Percentiles rank a stretch among this genome's conserved stretches.
Conservation (phyloP, 2,113 vertebrate species). For the Saguinus midas region DNA sequence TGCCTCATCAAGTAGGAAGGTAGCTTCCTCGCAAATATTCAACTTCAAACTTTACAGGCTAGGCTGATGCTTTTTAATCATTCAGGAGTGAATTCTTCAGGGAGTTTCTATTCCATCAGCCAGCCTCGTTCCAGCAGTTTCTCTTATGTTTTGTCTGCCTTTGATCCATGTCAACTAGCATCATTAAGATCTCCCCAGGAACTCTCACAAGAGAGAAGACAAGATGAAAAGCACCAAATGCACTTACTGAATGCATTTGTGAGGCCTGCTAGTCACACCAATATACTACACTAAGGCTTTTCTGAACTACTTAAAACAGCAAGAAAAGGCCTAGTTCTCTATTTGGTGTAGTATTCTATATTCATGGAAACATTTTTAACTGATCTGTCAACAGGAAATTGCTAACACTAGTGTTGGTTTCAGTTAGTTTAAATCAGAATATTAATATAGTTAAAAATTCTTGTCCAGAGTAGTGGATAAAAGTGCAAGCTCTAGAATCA, state of each 20-base stretch:
- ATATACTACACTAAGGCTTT: slow-evolving; percentile 35
- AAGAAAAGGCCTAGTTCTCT: background rate
- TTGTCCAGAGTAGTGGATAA: background rate
- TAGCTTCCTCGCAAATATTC: background rate
- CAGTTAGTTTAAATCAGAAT: slow-evolving; percentile 17
- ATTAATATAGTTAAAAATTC: background rate
- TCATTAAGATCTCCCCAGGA: slow-evolving; percentile 46
- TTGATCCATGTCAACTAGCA: slow-evolving; percentile 45
- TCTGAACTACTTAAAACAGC: slow-evolving; percentile 44
- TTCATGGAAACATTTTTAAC: background rate
- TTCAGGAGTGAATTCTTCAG: slow-evolving; percentile 13
- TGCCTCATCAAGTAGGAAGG: background rate
- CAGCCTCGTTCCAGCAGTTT: background rate
- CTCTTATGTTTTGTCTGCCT: slow-evolving; percentile 33
- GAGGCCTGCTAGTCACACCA: slow-evolving; percentile 18
- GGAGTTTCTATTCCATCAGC: background rate
- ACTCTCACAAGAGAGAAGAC: slow-evolving; percentile 19
- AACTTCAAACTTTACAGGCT: background rate
- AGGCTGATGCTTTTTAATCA: slow-evolving; percentile 39
- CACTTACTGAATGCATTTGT: background rate
- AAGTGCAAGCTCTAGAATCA: background rate
- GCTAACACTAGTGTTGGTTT: slow-evolving; percentile 40
- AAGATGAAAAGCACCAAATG: slow-evolving; percentile 52
- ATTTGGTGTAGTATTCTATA: slow-evolving; percentile 17
- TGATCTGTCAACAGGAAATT: background rate